Percentiles rank a stretch among this genome's conserved stretches.
phyloP scores from a whole-genome alignment of 2,888 invertebrate genomes.

The Anodontia alba region DNA sequence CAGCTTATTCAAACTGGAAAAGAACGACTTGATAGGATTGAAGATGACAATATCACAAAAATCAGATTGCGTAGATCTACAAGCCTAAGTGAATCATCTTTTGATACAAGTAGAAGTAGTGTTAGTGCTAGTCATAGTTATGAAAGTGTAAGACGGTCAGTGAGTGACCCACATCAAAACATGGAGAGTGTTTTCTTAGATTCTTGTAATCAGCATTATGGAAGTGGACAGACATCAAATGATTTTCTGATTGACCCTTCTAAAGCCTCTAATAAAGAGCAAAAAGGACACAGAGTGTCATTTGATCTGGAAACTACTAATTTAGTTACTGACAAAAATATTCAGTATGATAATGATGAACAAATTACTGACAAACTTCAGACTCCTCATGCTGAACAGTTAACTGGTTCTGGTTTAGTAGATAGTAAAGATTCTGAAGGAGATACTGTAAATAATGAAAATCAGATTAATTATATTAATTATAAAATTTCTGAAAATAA shows the following conservation, averaged over 20 bases:
- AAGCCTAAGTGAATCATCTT: conserved; percentile 43
- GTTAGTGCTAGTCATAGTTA: neutral
- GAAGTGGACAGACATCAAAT: neutral
- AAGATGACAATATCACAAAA: conserved; percentile 60
- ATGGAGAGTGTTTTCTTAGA: neutral
- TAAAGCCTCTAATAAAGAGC: neutral
- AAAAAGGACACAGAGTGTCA: neutral
- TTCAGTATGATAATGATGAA: no score
- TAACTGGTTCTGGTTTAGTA: neutral
- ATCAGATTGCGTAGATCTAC: conserved; percentile 45
- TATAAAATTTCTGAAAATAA: no score
- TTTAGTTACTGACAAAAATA: neutral
- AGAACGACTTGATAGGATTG: conserved; percentile 66
- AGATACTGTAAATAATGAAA: neutral
- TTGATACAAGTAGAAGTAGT: neutral
- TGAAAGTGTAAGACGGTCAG: neutral
- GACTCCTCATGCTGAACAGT: neutral
- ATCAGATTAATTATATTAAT: neutral
- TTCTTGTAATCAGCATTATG: neutral
- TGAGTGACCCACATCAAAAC: conserved; percentile 11
- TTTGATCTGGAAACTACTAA: neutral
- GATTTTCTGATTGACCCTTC: neutral
- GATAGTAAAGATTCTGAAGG: neutral
- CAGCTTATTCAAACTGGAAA: conserved; percentile 67
- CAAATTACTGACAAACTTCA: no score